A percentile compares a stretch with the other conserved stretches of the same genome.
These are phyloP conservation scores for Takifugu flavidus DNA, from an alignment of 2,113 vertebrate genomes.

Conservation along the genomic window DNA sequence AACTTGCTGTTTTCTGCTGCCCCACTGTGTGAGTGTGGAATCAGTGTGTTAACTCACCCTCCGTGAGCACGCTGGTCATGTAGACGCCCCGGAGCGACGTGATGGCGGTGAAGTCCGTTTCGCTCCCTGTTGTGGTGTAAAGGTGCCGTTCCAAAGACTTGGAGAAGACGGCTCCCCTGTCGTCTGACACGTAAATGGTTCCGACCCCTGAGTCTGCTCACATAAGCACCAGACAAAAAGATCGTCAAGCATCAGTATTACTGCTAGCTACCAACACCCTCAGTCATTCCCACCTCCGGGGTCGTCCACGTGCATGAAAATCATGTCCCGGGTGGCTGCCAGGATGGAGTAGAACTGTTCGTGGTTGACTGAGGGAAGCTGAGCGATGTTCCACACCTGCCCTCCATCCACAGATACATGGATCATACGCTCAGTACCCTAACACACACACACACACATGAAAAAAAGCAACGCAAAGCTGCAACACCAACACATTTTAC, in stretches of 20 bases:
- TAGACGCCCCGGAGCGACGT: conserved; percentile 88
- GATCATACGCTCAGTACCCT: conserved; percentile 84
- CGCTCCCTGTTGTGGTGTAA: conserved; percentile 85
- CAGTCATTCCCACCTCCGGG: conserved; percentile 76
- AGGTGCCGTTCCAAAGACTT: conserved; percentile 91
- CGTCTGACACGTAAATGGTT: conserved; percentile 90
- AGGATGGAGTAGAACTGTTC: conserved; percentile 96
- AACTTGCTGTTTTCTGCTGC: no score
- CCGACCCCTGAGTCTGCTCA: conserved; percentile 83
- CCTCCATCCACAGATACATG: conserved; percentile 88
- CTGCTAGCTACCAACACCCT: no score
- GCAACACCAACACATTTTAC: no score
- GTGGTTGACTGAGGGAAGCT: conserved; percentile 87
- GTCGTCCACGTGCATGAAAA: conserved; percentile 95
- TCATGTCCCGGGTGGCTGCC: conserved; percentile 86
- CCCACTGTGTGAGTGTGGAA: no score
- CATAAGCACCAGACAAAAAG: not conserved
- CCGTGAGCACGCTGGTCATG: conserved; percentile 85
- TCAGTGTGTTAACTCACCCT: conserved; percentile 70
- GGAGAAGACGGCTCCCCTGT: conserved; percentile 89
- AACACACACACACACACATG: conserved; percentile 15
- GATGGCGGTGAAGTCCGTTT: conserved; percentile 90
- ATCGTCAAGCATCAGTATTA: not conserved
- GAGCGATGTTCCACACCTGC: conserved; percentile 88
- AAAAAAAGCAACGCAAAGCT: not conserved